Evolutionary conservation across 2,888 invertebrate genomes (phyloP).

Genomic region (Lithophane socia): DNA sequence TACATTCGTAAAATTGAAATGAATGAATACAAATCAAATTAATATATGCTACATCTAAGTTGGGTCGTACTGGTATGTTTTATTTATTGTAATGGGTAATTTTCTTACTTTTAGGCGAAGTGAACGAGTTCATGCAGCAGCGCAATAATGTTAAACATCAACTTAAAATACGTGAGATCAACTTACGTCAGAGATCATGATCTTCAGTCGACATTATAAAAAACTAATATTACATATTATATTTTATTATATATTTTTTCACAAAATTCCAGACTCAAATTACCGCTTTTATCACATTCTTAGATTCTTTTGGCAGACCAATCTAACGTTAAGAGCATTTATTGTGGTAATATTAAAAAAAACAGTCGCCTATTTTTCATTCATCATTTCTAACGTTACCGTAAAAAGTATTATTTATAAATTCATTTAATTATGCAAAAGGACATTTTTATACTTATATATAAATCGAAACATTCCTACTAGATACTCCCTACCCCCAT

Average conservation of each 20-base stretch:
- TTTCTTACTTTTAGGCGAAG: constrained; percentile 4
- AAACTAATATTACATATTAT: constrained; percentile 66
- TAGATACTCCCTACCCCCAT: constrained; percentile 33
- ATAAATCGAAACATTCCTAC: constrained; percentile 31
- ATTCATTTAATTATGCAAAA: constrained; percentile 34
- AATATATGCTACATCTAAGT: too few relatives aligned
- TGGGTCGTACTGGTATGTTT: background rate
- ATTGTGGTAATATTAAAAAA: constrained; percentile 31
- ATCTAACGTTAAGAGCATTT: constrained; percentile 60
- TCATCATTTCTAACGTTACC: constrained; percentile 41
- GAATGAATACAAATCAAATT: too few relatives aligned
- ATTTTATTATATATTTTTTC: constrained; percentile 60
- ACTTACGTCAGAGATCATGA: constrained; percentile 85
- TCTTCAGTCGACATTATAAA: constrained; percentile 81
- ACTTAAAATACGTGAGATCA: constrained; percentile 86
- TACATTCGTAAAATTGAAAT: too few relatives aligned
- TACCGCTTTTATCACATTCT: constrained; percentile 57
- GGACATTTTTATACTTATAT: constrained; percentile 19
- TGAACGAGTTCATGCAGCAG: constrained; percentile 54
- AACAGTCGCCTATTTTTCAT: constrained; percentile 32
- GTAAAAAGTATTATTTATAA: constrained; percentile 23
- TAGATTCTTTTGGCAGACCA: constrained; percentile 60
- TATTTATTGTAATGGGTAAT: constrained; percentile 8
- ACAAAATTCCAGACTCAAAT: constrained; percentile 49
- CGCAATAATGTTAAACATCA: constrained; percentile 70